Evolutionary conservation across 2,888 invertebrate species (phyloP), one percentile per base, ranked within the genome.

Genomic region (Nomada fabriciana): DNA sequence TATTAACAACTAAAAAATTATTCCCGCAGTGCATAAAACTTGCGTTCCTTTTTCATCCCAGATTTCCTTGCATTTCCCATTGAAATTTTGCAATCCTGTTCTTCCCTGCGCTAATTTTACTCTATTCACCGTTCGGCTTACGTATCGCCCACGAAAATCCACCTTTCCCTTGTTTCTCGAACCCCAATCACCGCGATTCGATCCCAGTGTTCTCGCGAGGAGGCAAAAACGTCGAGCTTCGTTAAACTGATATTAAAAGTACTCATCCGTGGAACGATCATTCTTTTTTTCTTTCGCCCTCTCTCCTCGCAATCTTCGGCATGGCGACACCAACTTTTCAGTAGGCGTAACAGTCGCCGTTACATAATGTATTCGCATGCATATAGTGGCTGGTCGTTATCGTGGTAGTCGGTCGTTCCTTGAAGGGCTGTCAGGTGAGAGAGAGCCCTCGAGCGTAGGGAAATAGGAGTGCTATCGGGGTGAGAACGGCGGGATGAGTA

Each of bases 391-490:
- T 84, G 87, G 84, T 91, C 89, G 89, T 91, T 91, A 91, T 91
- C 89, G 87, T 80, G 76, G 80, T 84, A 85, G 86, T 86, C 81
- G 80, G 83, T 86, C 82, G 86, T 81, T 84, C 80, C 88, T 89
- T 80, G 89, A 89, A 87, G 88, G 84, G 88, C 85, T 89, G 90
- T 91, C 88, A 86, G 89, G 85, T 84, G 83, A 84, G 87, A 85
- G 88, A 87, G 85, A 84, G 88, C 89, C 82, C 87, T 90, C 84
- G 82, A 88, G 89, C 86, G 81, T 78, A 83, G 86, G 86, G 86
- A 91, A 90, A 91, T 89, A 85, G 88, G 89, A 90, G 89, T 89
- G 89, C 87, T 88, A 87, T 90, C 86, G 88, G 89, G 82, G 82
- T 83, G 85, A 85, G 83, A 85, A 83, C 88, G 84, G 87, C 83